Percentiles rank a stretch among this genome's conserved stretches.
Conservation (phyloP, 2,113 vertebrate genomes). For the Nesoenas mayeri region DNA sequence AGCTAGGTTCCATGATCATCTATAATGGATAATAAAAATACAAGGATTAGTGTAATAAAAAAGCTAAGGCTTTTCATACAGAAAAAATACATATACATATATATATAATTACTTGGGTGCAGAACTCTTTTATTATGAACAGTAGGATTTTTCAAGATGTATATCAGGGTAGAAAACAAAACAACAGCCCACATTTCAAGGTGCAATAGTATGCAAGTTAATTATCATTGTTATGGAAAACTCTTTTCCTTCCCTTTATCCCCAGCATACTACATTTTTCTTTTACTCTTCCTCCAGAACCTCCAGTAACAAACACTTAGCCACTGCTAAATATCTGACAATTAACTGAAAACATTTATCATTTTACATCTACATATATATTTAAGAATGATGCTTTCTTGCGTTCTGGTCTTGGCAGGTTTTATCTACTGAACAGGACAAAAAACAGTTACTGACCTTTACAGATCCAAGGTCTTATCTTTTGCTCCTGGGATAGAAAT, state of each 20-base stretch:
- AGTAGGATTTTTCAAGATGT: not conserved
- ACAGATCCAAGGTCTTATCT: not conserved
- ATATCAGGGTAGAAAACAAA: not conserved
- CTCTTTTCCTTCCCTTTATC: not conserved
- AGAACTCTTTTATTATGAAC: not conserved
- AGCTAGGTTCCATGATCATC: not conserved
- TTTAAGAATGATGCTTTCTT: not conserved
- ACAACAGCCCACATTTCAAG: not conserved
- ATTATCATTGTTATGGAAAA: not conserved
- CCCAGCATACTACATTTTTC: not conserved
- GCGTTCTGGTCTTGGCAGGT: not conserved
- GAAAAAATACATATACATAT: not conserved
- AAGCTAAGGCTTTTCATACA: not conserved
- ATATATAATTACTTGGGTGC: not conserved
- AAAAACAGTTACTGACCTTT: not conserved
- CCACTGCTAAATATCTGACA: not conserved
- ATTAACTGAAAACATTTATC: not conserved
- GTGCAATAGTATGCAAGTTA: not conserved
- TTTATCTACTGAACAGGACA: not conserved
- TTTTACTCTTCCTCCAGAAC: not conserved
- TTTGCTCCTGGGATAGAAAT: not conserved
- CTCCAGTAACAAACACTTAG: not conserved
- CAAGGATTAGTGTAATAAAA: not conserved
- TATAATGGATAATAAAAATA: not conserved
- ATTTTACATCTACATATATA: not conserved